phyloP scores from a whole-genome alignment of 2,113 vertebrate species.

The Motacilla alba region DNA sequence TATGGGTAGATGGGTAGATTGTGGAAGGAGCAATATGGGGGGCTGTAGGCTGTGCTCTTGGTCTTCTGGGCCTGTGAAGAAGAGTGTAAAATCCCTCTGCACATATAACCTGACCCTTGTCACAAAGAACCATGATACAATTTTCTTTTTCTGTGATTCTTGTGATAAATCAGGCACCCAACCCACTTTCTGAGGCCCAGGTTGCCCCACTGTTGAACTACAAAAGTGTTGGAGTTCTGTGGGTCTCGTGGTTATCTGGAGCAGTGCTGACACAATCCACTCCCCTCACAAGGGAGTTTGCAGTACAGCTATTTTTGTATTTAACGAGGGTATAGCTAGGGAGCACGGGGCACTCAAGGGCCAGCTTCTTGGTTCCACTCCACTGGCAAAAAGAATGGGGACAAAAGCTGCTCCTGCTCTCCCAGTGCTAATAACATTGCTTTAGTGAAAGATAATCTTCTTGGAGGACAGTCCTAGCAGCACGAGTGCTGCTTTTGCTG shows the following conservation, averaged over 20 bases:
- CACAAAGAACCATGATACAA: fast-evolving
- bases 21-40: background rate
- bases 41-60: background rate
- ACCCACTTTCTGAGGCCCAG: background rate
- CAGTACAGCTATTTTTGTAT: background rate
- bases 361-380: background rate
- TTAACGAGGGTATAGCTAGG: background rate
- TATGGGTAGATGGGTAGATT: background rate
- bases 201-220: background rate
- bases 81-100: background rate
- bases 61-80: background rate
- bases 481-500: background rate
- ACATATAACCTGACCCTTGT: background rate
- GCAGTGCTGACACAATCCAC: background rate
- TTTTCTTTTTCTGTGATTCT: background rate
- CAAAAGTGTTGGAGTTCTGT: background rate
- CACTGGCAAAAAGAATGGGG: background rate
- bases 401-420: background rate
- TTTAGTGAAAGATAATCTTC: background rate
- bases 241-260: background rate
- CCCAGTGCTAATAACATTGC: background rate
- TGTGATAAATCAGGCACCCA: background rate
- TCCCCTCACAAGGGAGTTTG: background rate
- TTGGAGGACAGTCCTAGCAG: background rate
- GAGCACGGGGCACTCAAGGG: background rate